Conservation (phyloP, 2,888 invertebrate genomes). For the Cryptus viduatorius region DNA sequence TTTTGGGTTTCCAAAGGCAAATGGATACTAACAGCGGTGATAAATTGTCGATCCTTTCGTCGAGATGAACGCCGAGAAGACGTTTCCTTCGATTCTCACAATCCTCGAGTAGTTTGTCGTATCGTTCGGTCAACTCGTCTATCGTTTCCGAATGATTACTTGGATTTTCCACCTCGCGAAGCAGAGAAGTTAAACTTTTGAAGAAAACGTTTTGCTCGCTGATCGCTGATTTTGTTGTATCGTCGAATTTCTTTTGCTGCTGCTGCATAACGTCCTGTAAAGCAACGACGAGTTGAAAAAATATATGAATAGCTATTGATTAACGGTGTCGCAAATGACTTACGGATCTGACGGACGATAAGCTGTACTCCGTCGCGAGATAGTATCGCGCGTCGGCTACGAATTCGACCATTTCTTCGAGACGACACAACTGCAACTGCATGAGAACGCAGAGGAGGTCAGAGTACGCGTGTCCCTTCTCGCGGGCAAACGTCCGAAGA, state of each 20-base stretch:
- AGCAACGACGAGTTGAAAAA: background rate
- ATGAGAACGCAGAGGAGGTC: constrained; percentile 81
- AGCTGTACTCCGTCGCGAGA: constrained; percentile 78
- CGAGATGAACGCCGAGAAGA: constrained; percentile 71
- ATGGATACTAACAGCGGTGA: constrained; percentile 69
- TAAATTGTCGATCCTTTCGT: constrained; percentile 62
- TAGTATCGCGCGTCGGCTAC: constrained; percentile 79
- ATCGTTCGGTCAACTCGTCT: constrained; percentile 72
- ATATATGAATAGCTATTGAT: background rate
- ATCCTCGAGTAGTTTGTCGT: constrained; percentile 74
- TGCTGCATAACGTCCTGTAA: constrained; percentile 78
- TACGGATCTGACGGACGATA: constrained; percentile 79
- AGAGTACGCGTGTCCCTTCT: constrained; percentile 79
- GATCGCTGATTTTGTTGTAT: constrained; percentile 64
- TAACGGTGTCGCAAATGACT: constrained; percentile 65
- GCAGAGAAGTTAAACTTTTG: constrained; percentile 77
- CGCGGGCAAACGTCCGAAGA: constrained; percentile 74
- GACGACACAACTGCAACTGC: constrained; percentile 77
- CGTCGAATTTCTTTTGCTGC: constrained; percentile 76
- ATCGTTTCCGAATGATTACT: constrained; percentile 68
- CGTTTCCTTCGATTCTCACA: constrained; percentile 73
- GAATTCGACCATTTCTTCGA: constrained; percentile 79
- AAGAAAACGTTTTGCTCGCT: constrained; percentile 77
- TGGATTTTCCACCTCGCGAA: constrained; percentile 62
- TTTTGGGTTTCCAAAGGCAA: background rate